phyloP scores from a whole-genome alignment of 53 echinoderm and acorn worm species.

The Hippasteria phrygiana region DNA sequence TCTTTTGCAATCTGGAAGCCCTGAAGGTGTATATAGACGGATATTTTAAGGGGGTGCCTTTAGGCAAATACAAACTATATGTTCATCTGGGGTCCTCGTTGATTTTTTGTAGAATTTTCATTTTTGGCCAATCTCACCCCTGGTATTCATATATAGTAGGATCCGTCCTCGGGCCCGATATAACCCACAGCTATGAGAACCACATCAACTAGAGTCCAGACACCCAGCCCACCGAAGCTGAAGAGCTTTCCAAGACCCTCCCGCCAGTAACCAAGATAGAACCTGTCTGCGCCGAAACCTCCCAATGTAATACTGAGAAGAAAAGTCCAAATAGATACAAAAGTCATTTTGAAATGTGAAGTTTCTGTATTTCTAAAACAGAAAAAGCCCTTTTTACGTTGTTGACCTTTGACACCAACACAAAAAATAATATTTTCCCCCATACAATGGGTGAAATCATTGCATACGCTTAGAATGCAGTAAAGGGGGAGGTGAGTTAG shows the following conservation, averaged over 20 bases:
- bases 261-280: constrained; percentile 97
- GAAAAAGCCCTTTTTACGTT: too few relatives aligned
- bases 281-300: constrained; percentile 95
- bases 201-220: constrained; percentile 99
- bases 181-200: constrained; percentile 94
- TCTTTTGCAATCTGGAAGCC: too few relatives aligned
- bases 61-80: neutral
- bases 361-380: too few relatives aligned
- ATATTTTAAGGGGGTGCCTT: neutral
- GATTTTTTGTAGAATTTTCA: too few relatives aligned
- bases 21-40: too few relatives aligned
- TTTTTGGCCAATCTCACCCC: neutral
- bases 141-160: constrained; percentile 77
- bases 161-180: constrained; percentile 93
- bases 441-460: too few relatives aligned
- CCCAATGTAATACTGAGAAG: constrained; percentile 88
- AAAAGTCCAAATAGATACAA: neutral
- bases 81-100: too few relatives aligned
- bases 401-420: too few relatives aligned
- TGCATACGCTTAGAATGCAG: too few relatives aligned
- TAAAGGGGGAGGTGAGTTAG: too few relatives aligned
- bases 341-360: too few relatives aligned
- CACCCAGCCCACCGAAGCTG: constrained; percentile 96
- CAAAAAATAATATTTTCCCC: too few relatives aligned
- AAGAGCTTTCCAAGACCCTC: constrained; percentile 92